Percentiles rank a stretch among this genome's conserved stretches.
Conservation (phyloP, 2,797 vertebrate genomes). For the Cephalopachus bancanus region DNA sequence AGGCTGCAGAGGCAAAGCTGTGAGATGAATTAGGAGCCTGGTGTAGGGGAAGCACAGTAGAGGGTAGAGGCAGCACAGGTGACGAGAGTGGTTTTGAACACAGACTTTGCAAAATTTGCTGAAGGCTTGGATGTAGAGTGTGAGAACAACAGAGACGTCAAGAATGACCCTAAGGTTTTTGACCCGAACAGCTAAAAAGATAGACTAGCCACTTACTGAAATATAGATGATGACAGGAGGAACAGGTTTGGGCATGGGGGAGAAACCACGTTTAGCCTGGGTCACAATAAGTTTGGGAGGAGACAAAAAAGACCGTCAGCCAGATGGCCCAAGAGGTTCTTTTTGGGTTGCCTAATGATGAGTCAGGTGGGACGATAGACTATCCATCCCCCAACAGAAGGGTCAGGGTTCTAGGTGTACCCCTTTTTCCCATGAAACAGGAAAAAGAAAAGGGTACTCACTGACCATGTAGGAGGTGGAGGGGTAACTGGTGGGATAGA, state of each 20-base stretch:
- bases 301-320: background rate
- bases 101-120: background rate
- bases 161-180: background rate
- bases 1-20: background rate
- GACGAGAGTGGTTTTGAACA: background rate
- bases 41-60: background rate
- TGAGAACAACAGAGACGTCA: background rate
- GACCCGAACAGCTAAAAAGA: background rate
- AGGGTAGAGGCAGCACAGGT: background rate
- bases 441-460: background rate
- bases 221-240: background rate
- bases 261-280: background rate
- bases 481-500: background rate
- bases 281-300: background rate
- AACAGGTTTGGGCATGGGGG: background rate
- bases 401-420: background rate
- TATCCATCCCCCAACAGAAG: background rate
- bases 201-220: background rate
- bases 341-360: background rate
- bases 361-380: no score
- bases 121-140: background rate
- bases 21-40: background rate
- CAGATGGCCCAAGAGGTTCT: background rate
- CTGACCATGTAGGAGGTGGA: background rate
- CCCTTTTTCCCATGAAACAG: background rate